Base-by-base conservation (phyloP, 2,888 invertebrate genomes). In the Crossocerus cetratus region DNA sequence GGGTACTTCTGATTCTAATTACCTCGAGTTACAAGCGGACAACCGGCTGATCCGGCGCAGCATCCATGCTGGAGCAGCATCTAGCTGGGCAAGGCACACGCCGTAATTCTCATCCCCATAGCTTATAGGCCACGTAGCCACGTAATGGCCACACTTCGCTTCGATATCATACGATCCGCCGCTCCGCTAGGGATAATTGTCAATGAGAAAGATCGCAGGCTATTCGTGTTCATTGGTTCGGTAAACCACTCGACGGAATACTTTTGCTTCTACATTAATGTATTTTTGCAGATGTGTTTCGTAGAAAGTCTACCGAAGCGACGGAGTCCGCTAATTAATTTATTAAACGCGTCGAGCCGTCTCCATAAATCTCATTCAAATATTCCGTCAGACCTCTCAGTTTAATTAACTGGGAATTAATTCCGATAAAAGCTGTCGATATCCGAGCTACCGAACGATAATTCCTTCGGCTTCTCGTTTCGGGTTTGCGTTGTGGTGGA, bases 1-100 rank as follows among this genome's bases (percentile, higher is more conserved):
- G 72, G 49, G 73, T 78, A 77, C 76, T 77, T 84, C 79, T 79
- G 83, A 80, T 80, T 83, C 84, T 84, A 84, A 84, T 84, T 84
- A 84, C 80, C 78, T 80, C 76, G 74, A 82, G 82, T 83, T 81
- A 82, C 83, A 77, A 83, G 81, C 75, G 72, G 74, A 74, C 78
- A 72, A 77, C 74, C 76, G 76, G 63, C 69, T 65, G 77, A 81
- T 79, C 81, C 78, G 20, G 44, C 43, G 53, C 16, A 71, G 67
- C 73, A 65, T 65, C 60, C 56, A 69, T 74, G 66, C 74, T 49
- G 11, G 32, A 32, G 32, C 32, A 32, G 32, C 8, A 32, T 67
- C 77, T 74, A 66, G 73, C 68, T 57, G 67, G 54, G 72, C 32
- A 67, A 18, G 54, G 71, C 69, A 61, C 65, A 59, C 74, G 32